These are phyloP conservation scores for Rhagonycha lutea DNA, from an alignment of 2,888 invertebrate species.

Conservation along the genomic window DNA sequence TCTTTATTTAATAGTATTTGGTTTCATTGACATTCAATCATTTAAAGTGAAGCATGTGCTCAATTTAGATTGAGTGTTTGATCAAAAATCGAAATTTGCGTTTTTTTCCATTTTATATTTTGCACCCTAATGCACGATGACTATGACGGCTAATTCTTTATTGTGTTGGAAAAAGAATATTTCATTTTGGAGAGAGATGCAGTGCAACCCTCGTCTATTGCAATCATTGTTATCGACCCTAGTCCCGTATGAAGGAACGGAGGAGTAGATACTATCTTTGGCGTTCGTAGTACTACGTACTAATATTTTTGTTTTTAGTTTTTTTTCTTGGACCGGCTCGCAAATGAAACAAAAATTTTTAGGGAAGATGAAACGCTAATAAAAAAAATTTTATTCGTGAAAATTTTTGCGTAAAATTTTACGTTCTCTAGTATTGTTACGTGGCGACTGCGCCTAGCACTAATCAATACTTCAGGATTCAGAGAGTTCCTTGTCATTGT, in stretches of 20 bases:
- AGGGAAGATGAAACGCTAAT: background rate
- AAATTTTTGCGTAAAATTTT: background rate
- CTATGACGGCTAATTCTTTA: conserved; percentile 9
- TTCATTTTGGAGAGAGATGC: conserved; percentile 9
- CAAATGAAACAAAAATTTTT: background rate
- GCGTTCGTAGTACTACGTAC: background rate
- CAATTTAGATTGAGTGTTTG: background rate
- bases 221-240: conserved; percentile 24
- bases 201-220: conserved; percentile 18
- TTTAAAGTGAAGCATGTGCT: background rate
- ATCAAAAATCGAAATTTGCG: background rate
- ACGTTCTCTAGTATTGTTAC: conserved; percentile 23
- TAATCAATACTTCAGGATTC: conserved; percentile 51
- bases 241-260: conserved; percentile 11
- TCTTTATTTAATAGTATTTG: background rate
- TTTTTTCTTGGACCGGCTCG: background rate
- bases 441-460: conserved; percentile 49
- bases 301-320: background rate
- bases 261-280: background rate
- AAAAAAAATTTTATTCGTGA: background rate
- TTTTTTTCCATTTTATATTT: conserved; percentile 10
- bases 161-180: conserved; percentile 9
- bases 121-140: conserved; percentile 4
- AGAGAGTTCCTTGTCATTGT: conserved; percentile 37
- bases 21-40: background rate